Base-by-base conservation (phyloP, 2,113 vertebrate genomes). In the Chaetorhynchus papuensis region DNA sequence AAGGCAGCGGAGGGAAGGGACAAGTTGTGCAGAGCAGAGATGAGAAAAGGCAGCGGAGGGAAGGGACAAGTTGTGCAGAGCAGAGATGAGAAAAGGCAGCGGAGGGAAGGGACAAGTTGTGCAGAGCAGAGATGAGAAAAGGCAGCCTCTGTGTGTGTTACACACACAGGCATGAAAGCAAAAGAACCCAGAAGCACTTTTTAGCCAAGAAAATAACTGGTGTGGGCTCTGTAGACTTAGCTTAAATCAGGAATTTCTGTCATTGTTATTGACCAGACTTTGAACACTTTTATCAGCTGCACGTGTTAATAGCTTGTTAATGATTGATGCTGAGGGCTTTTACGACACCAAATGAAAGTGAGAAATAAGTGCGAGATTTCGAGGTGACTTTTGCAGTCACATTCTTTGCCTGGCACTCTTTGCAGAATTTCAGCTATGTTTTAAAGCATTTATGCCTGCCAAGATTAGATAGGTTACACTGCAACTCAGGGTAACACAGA, bases 291-390 rank as follows among this genome's bases (percentile, higher is more conserved):
- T 98, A 98, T 97, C 96, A 97, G 94, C 96, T 97, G 95, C 96
- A 97, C 87, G 97, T 98, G 98, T 98, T 98, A 98, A 98, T 98
- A 98, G 97, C 95, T 97, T 95, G 97, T 98, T 97, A 97, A 98
- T 98, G 98, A 98, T 98, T 98, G 98, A 98, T 98, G 97, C 60
- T 28, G 88, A 92, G 91, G 92, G 89, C 95, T 98, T 98, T 98
- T 91, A 98, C 97, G 98, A 98, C 98, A 96, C 96, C 92, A 69
- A 97, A 97, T 95, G 96, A 97, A 98, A 97, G 97, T 92, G 93
- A 97, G 94, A 84, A 95, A 74, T 93, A 91, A 97, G 88, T 90
- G 95, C 83, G 91, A 61, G 93, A 95, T 90, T 98, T 97, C 65
- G 93, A 97, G 92, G 82, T 61, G 96, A 72, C 92, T 96, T 23